Evolutionary conservation across 1,140 invertebrate species (phyloP).

Genomic region (Campoletis sonorensis): DNA sequence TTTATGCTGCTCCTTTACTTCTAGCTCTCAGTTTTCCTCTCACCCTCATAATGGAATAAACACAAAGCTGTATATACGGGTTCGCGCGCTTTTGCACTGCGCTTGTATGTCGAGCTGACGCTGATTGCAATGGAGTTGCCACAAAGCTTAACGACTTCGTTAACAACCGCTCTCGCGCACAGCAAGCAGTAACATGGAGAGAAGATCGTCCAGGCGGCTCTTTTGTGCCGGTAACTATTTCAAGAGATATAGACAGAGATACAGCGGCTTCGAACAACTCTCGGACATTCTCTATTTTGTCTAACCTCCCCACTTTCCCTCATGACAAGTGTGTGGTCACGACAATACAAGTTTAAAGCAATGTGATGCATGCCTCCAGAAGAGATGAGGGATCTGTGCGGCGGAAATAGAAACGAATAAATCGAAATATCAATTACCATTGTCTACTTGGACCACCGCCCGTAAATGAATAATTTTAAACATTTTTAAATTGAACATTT

Average conservation of each 20-base stretch:
- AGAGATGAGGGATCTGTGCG: background rate
- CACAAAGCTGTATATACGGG: constrained; percentile 40
- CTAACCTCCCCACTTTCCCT: background rate
- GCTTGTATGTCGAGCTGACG: constrained; percentile 39
- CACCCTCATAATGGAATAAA: constrained; percentile 59
- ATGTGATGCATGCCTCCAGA: background rate
- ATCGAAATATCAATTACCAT: no score
- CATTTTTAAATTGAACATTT: no score
- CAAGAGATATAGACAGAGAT: constrained; percentile 11
- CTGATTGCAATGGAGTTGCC: constrained; percentile 58
- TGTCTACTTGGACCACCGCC: no score
- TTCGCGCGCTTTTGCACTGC: constrained; percentile 20
- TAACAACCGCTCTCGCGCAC: constrained; percentile 50
- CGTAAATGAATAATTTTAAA: no score
- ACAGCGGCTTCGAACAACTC: background rate
- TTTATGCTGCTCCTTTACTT: background rate
- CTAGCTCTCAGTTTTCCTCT: constrained; percentile 49
- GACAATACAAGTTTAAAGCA: constrained; percentile 3
- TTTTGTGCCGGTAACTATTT: constrained; percentile 31
- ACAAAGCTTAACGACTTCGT: constrained; percentile 57
- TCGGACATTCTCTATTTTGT: constrained; percentile 13
- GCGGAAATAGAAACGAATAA: no score
- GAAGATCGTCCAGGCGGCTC: constrained; percentile 31
- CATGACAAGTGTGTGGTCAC: constrained; percentile 1
- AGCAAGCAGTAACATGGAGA: constrained; percentile 11